Evolutionary conservation across 2,888 invertebrate species (phyloP), one percentile per base, ranked within the genome.

Genomic region (Alloscopus bannaensis): DNA sequence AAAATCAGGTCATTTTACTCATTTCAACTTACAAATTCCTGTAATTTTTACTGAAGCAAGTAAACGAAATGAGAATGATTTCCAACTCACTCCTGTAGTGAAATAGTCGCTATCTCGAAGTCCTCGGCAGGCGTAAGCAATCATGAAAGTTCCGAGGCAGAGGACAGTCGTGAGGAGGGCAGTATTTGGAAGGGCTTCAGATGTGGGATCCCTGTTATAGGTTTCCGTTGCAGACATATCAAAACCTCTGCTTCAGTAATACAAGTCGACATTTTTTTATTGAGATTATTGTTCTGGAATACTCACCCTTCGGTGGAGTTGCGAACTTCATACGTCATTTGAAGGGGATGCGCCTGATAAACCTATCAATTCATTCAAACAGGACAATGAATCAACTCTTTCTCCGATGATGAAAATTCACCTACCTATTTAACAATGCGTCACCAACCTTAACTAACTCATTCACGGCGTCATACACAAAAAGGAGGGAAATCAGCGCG

Each of bases 401-500:
- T 3, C 47, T n/a, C n/a, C n/a, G n/a, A n/a, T n/a, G n/a, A n/a
- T n/a, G n/a, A n/a, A n/a, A n/a, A n/a, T n/a, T n/a, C n/a, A n/a
- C n/a, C n/a, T n/a, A n/a, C n/a, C n/a, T n/a, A n/a, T n/a, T n/a
- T n/a, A n/a, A n/a, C n/a, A n/a, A n/a, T n/a, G n/a, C n/a, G n/a
- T n/a, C n/a, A 11, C 57, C 42, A 50, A 91, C 90, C 84, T 92
- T 92, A 81, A 93, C 91, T 79, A 97, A 90, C 87, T 95, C 96
- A 87, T 93, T 92, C 83, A 96, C 91, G 59, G 96, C 95, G 88
- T 97, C 97, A 83, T 94, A 93, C 86, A 99, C 97, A 89, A 98
- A 99, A 86, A 99, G 94, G 85, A 98, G 89, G 0, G 98, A 97
- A 87, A 99, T 99, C 77, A 99, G 91, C 16, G 96, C 94, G 4